Conservation (phyloP, 2,113 vertebrate species). For the Cynopterus brachyotis region DNA sequence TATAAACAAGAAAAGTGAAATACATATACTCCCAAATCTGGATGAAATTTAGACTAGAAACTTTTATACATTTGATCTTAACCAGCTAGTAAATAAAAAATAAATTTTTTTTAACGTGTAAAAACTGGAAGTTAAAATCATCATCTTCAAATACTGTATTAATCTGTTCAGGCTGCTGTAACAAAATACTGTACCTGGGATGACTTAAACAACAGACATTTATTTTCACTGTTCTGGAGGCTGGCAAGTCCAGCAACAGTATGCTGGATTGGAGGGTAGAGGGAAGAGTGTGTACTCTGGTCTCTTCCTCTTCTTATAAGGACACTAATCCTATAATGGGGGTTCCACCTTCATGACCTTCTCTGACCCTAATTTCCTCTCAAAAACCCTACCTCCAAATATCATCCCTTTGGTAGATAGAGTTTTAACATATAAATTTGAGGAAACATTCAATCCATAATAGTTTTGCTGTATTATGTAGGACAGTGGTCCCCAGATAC, state of each 20-base stretch:
- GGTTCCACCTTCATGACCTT: not conserved
- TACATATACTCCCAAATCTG: not conserved
- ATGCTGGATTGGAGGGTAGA: not conserved
- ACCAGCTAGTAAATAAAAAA: not conserved
- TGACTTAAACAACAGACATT: not conserved
- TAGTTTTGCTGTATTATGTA: not conserved
- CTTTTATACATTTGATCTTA: not conserved
- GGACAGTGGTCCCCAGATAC: not conserved
- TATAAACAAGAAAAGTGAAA: constrained; percentile 6
- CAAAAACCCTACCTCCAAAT: not conserved
- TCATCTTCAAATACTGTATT: not conserved
- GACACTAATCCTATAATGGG: not conserved
- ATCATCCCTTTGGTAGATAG: not conserved
- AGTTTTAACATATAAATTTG: not conserved
- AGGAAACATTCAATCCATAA: not conserved
- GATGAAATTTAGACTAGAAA: not conserved
- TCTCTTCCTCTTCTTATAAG: not conserved
- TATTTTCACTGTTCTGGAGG: not conserved
- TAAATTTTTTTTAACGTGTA: not conserved
- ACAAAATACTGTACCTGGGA: not conserved
- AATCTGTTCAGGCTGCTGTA: not conserved
- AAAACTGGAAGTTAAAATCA: constrained; percentile 28
- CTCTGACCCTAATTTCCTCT: not conserved
- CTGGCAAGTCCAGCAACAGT: not conserved
- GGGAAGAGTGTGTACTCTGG: not conserved